Base-by-base conservation (phyloP, 2,797 vertebrate species). In the Rousettus madagascariensis region DNA sequence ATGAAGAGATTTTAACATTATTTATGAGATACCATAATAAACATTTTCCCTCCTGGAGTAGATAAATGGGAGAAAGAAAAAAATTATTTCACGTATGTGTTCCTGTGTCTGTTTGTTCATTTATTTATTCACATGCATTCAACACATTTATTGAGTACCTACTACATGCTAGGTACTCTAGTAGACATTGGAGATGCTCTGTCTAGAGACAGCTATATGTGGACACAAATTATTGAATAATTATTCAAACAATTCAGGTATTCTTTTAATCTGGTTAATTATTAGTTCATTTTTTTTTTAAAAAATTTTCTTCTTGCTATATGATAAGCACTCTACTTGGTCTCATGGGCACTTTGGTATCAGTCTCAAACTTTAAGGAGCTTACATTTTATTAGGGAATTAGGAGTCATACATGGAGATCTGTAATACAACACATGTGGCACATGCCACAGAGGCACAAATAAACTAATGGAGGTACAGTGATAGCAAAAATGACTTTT, bases 41-140 rank as follows among this genome's bases (percentile, higher is more conserved):
- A 71, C 2, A 55, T 66, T 86, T 84, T 66, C 16, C 22, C 16
- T 89, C 41, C 59, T 83, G 41, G 30, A 16, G 71, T 83, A 38
- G 49, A 78, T n/a, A 78, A 80, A 91, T 84, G n/a, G 49, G 12
- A 82, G 51, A 75, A 71, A 96, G 46, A 93, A 69, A 91, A 71
- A 51, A 41, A 22, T 20, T 17, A 28, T 38, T 51, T 86, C 38
- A 79, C 17, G 66, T 43, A 82, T 63, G 72, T 91, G 15, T 79
- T 86, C 83, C 57, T 83, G 20, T 78, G 65, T 78, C 90, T 66
- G 8, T n/a, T 94, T 79, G 19, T 82, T 61, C 57, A 91, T 49
- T 63, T 87, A 66, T 38, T 85, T 78, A 86, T 75, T 92, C 33
- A 55, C 36, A 80, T 24, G 6, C 9, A 53, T 30, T 93, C 65